Base-by-base conservation (phyloP, 1,140 invertebrate species). In the Diachasma alloeum region DNA sequence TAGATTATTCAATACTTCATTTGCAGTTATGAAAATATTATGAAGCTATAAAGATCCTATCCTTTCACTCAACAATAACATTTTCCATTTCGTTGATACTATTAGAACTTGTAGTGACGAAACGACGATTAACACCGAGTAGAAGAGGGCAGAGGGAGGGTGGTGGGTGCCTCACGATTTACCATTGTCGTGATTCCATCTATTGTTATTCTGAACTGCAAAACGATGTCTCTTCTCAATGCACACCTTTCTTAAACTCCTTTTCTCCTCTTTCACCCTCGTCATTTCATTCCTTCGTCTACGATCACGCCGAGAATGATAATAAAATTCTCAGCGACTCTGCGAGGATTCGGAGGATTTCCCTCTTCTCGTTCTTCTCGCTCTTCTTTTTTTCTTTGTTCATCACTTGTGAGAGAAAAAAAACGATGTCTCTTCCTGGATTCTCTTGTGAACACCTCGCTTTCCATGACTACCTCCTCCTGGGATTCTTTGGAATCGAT, bases 251-350 rank as follows among this genome's bases (percentile, higher is more conserved):
- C 15, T 39, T 15, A 19, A 39, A n/a, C 0, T 39, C 10, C 36
- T 17, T 68, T 68, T 68, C 15, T 8, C 39, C 36, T 11, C n/a
- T 15, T 37, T 68, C n/a, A 10, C 0, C 17, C 31, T 68, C 22
- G 24, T 68, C 66, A 68, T 68, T 39, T 39, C 31, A 36, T 68
- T 66, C 9, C 24, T 68, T 5, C n/a, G 36, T 17, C 31, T 68
- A 68, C 26, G n/a, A 68, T 68, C 66, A 68, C 66, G 36, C 26
- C 31, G 31, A 39, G 66, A 68, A 68, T 68, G 66, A 68, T 68
- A 68, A 68, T 68, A 68, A 68, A 68, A 68, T 37, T 68, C 66
- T 37, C 36, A 68, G 36, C 31, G 66, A 37, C 59, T 24, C 19
- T 2, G 2, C 36, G 31, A 36, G 48, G n/a, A 36, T 68, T 68